Evolutionary conservation across 2,797 vertebrate genomes (phyloP), one percentile per base, ranked within the genome.

Genomic region (Zalophus californianus): DNA sequence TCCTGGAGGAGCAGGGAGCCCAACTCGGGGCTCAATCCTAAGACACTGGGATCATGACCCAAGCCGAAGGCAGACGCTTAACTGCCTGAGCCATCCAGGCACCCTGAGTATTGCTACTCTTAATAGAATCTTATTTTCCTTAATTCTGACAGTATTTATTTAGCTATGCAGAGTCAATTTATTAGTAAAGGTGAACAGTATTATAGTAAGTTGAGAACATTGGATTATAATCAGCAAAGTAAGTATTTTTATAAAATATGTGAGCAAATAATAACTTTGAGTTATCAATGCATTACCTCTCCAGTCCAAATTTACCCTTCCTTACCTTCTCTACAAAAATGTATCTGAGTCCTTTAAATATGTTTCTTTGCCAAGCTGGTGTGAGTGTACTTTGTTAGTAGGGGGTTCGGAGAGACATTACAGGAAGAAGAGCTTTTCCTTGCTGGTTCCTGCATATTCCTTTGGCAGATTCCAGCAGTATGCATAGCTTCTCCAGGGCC

Each of bases 81-180:
- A 68, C n/a, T 20, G 4, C 35, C n/a, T 68, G 18, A 68, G 66
- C 66, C n/a, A 68, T 18, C 64, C 66, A 21, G n/a, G 10, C 20
- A 2, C 66, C n/a, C n/a, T 4, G 1, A 68, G 4, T 68, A 68
- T 68, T 68, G 66, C n/a, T 68, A 68, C 54, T 89, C 93, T 93
- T 60, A 86, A 56, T 78, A 58, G 15, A 21, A 80, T 85, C 20
- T 78, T 75, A n/a, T 94, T 93, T 87, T 96, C 50, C 60, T 92
- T 87, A 91, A 84, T 93, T 93, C 38, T 94, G 72, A 73, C 56
- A 96, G n/a, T 58, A 85, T 72, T 60, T 90, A 83, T 85, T 91
- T 77, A 77, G 16, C 56, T 72, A 29, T 79, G 12, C 66, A 86
- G 48, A 89, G 38, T 82, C 60, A 27, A 73, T 88, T 77, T 88